A percentile compares a stretch with the other conserved stretches of the same genome.
Evolutionary conservation across 2,113 vertebrate species (phyloP).

Genomic region (Notothenia rossii): DNA sequence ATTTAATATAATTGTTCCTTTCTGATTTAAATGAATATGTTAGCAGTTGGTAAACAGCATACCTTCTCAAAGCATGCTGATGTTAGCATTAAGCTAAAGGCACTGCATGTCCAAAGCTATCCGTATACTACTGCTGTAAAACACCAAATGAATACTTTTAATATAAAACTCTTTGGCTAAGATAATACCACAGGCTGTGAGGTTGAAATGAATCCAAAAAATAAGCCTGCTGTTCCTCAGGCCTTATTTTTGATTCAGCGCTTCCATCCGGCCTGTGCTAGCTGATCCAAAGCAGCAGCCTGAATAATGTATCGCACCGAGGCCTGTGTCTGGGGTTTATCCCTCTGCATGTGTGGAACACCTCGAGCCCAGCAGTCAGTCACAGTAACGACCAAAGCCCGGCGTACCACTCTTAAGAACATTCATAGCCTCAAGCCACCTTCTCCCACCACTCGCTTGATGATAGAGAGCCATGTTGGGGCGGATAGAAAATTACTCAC

Average conservation of each 20-base stretch:
- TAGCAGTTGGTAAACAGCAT: too few species aligned
- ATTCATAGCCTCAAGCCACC: constrained; percentile 25
- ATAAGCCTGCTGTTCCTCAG: background rate
- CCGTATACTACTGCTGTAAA: background rate
- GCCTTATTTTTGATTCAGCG: background rate
- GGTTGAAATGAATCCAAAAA: background rate
- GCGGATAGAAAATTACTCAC: constrained; percentile 38
- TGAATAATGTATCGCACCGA: constrained; percentile 62
- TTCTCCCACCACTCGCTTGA: constrained; percentile 29
- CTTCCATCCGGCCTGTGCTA: constrained; percentile 16
- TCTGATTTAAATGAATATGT: too few species aligned
- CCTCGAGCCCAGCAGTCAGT: constrained; percentile 21
- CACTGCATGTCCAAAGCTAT: background rate
- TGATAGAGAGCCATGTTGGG: constrained; percentile 23
- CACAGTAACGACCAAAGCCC: constrained; percentile 21
- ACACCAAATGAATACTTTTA: background rate
- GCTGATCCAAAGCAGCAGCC: constrained; percentile 45
- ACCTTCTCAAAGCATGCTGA: background rate
- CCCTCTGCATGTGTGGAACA: constrained; percentile 6
- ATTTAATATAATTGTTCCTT: too few species aligned
- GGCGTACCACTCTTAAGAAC: constrained; percentile 16
- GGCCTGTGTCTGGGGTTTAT: constrained; percentile 25
- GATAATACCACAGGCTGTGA: background rate
- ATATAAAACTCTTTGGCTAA: background rate
- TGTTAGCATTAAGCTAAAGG: background rate